Percentiles rank a stretch among this genome's conserved stretches.
These are phyloP conservation scores for Drosophila emarginata DNA, from an alignment of 2,888 invertebrate genomes.

Conservation along the genomic window DNA sequence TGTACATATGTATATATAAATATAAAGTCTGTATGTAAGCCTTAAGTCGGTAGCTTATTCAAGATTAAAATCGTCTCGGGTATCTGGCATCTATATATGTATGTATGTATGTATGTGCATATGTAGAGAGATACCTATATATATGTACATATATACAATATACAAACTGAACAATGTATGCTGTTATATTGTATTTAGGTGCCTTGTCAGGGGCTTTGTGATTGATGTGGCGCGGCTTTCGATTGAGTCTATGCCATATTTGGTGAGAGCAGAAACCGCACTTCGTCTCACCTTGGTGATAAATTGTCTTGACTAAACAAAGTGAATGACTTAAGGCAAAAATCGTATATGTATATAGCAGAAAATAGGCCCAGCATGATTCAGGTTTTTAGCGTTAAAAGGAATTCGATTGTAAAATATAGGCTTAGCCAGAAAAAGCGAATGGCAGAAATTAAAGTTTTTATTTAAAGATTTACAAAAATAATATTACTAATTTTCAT, in stretches of 20 bases:
- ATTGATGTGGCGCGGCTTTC: conserved; percentile 64
- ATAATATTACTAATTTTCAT: no score
- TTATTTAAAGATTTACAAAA: no score
- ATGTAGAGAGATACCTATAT: no score
- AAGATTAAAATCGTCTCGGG: conserved; percentile 64
- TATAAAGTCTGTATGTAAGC: conserved; percentile 24
- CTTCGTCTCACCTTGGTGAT: conserved; percentile 36
- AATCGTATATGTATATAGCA: conserved; percentile 3
- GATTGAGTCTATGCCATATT: conserved; percentile 39
- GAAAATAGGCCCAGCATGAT: conserved; percentile 2
- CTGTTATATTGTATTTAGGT: conserved; percentile 66
- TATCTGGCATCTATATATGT: conserved; percentile 18
- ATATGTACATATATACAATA: conserved; percentile 15
- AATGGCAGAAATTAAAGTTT: no score
- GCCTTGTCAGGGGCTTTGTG: conserved; percentile 61
- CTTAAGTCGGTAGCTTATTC: conserved; percentile 68
- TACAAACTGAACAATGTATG: conserved; percentile 23
- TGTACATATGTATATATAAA: neutral
- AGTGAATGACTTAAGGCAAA: conserved; percentile 47
- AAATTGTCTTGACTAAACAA: conserved; percentile 43
- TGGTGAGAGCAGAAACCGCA: conserved; percentile 26
- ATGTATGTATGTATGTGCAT: neutral
- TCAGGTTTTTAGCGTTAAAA: neutral
- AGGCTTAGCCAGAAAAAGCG: neutral
- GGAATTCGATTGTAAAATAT: neutral